A percentile compares a stretch with the other conserved stretches of the same genome.
Evolutionary conservation across 2,113 vertebrate genomes (phyloP).

Genomic region (Romanogobio albipinnatus): DNA sequence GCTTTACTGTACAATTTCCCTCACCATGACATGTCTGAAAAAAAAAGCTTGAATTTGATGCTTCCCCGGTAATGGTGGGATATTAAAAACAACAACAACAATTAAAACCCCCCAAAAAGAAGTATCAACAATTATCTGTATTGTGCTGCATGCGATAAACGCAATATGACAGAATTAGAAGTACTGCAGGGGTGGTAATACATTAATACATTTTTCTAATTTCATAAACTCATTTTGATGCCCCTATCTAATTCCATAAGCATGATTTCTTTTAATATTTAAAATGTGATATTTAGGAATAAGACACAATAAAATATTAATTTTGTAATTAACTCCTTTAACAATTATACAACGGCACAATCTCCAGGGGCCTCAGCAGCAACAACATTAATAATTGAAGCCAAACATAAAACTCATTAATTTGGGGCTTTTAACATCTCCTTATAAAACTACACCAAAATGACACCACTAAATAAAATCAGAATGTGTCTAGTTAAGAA

Average conservation of each 20-base stretch:
- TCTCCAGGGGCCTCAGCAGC: not conserved
- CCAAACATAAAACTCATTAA: not conserved
- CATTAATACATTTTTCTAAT: slow-evolving; percentile 22
- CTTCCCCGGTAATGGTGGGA: not conserved
- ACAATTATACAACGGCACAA: slow-evolving; percentile 8
- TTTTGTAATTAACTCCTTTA: slow-evolving; percentile 38
- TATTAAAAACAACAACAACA: slow-evolving; percentile 19
- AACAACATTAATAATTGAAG: slow-evolving; percentile 29
- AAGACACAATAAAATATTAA: not conserved
- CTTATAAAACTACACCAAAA: slow-evolving; percentile 2
- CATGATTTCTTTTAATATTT: not conserved
- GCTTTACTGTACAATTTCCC: slow-evolving; percentile 23
- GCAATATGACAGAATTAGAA: slow-evolving; percentile 47
- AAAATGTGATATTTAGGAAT: not conserved
- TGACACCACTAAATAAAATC: not conserved
- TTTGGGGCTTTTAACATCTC: not conserved
- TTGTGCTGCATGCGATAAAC: slow-evolving; percentile 17
- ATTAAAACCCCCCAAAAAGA: not conserved
- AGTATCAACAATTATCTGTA: slow-evolving; percentile 44
- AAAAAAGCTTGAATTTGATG: not conserved
- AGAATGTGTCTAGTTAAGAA: not conserved
- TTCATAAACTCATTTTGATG: slow-evolving; percentile 21
- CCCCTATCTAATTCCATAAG: not conserved
- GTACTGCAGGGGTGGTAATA: slow-evolving; percentile 3
- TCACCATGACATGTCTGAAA: slow-evolving; percentile 5